phyloP scores from a whole-genome alignment of 2,888 invertebrate genomes.

The Quadroppia sp. region DNA sequence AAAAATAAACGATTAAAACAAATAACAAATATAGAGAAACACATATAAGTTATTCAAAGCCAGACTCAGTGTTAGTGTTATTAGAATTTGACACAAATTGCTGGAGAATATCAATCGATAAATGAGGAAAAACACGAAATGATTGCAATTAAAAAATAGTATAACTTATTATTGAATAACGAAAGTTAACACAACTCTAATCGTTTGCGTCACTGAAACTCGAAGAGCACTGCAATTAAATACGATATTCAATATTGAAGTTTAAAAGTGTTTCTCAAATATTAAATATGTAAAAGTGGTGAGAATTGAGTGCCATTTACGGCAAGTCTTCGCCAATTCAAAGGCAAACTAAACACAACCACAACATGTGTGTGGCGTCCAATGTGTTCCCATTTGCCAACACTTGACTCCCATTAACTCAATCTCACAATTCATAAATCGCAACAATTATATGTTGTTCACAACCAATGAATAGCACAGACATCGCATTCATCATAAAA shows the following conservation, averaged over 20 bases:
- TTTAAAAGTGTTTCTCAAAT: not conserved
- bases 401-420: not conserved
- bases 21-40: not conserved
- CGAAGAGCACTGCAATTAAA: not conserved
- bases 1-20: not conserved
- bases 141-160: conserved; percentile 26
- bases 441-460: conserved; percentile 18
- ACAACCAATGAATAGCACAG: conserved; percentile 12
- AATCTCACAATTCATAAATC: not conserved
- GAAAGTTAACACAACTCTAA: conserved; percentile 6
- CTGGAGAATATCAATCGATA: conserved; percentile 21
- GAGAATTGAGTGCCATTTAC: conserved; percentile 24
- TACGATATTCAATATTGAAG: not conserved
- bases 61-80: not conserved
- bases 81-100: conserved; percentile 18
- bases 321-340: not conserved
- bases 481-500: not conserved
- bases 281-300: not conserved
- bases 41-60: not conserved
- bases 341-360: conserved; percentile 3
- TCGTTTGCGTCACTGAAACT: conserved; percentile 7
- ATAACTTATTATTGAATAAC: not conserved
- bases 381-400: not conserved
- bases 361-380: not conserved
- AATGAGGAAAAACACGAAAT: conserved; percentile 35